phyloP scores from a whole-genome alignment of 1,140 invertebrate species.

The Bemisia tabaci region DNA sequence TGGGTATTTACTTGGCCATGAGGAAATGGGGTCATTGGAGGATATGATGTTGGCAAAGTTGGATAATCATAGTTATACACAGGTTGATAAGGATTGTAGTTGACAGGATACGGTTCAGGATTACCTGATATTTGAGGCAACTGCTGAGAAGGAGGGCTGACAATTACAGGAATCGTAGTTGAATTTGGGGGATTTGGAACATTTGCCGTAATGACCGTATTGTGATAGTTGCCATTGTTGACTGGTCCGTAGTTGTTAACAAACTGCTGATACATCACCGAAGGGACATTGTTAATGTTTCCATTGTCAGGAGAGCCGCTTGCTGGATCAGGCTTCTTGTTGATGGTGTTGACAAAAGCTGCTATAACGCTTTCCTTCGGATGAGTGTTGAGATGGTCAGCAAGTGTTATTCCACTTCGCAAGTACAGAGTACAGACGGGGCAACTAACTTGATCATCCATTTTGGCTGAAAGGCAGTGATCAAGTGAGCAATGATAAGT shows the following conservation, averaged over 20 bases:
- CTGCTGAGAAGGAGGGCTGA: neutral
- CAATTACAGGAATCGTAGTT: neutral
- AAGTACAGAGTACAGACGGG: constrained; percentile 70
- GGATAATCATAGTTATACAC: neutral
- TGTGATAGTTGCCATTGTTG: neutral
- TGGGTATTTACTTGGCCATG: too few relatives aligned
- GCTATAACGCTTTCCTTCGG: constrained; percentile 74
- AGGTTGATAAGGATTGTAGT: neutral
- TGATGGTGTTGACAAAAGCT: constrained; percentile 43
- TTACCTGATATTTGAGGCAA: neutral
- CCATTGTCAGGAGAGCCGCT: neutral
- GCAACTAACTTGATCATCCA: constrained; percentile 35
- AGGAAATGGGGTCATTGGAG: neutral
- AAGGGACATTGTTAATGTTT: constrained; percentile 3
- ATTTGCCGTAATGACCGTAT: neutral
- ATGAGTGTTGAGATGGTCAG: constrained; percentile 64
- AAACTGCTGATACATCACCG: constrained; percentile 7
- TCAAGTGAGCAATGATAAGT: too few relatives aligned
- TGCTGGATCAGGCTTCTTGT: constrained; percentile 2
- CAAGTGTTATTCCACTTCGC: constrained; percentile 61
- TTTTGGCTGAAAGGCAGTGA: neutral
- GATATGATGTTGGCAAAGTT: neutral
- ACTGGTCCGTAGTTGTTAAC: constrained; percentile 3
- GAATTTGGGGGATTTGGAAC: neutral
- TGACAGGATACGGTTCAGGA: neutral